phyloP scores from a whole-genome alignment of 1,140 invertebrate species.

The Lepidurus apus region DNA sequence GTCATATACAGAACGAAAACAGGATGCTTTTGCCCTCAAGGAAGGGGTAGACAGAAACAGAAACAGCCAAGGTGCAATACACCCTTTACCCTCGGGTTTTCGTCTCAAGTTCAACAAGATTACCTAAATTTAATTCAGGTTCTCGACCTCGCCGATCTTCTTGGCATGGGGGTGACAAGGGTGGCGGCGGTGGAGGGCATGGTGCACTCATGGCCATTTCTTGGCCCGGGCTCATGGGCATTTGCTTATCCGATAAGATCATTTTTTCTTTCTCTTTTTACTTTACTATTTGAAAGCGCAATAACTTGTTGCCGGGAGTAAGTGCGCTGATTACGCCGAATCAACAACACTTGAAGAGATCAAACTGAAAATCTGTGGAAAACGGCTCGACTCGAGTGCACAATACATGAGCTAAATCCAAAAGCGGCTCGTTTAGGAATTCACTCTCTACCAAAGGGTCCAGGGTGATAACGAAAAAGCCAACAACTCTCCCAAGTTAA shows the following conservation, averaged over 20 bases:
- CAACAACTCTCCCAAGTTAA: background rate
- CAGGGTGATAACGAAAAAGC: background rate
- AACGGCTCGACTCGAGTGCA: background rate
- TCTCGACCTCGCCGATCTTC: constrained; percentile 29
- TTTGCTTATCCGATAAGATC: constrained; percentile 16
- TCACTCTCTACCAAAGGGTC: background rate
- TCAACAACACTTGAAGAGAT: background rate
- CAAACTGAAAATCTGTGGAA: background rate
- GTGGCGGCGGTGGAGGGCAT: background rate
- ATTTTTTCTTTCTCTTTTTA: background rate
- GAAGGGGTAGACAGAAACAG: background rate
- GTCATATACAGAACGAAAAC: background rate
- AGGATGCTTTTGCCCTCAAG: background rate
- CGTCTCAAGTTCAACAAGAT: background rate
- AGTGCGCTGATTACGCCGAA: background rate
- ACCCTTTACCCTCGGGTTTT: background rate
- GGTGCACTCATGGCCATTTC: constrained; percentile 13
- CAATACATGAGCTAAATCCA: background rate
- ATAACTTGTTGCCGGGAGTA: background rate
- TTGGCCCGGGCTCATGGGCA: constrained; percentile 15
- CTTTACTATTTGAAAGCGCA: no score
- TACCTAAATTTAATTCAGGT: constrained; percentile 34
- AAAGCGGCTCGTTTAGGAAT: background rate
- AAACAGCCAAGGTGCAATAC: background rate
- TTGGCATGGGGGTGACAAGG: constrained; percentile 20